These are phyloP conservation scores for Nothobranchius furzeri DNA, from an alignment of 2,113 vertebrate species.

Conservation along the genomic window DNA sequence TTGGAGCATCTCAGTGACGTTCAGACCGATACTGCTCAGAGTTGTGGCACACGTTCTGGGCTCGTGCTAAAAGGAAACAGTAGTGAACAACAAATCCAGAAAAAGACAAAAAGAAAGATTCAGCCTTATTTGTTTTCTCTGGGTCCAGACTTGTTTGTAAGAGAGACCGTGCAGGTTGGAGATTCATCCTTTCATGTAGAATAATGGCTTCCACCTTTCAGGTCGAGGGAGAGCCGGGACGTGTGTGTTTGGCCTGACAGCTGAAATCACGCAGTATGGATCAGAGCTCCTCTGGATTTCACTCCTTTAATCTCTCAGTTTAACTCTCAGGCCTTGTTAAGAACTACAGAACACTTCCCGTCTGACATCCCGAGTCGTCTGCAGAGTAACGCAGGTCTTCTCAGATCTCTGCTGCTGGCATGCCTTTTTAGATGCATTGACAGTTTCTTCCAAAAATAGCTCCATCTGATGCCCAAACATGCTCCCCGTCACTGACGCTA, in stretches of 20 bases:
- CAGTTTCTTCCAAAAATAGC: conserved; percentile 70
- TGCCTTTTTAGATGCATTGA: conserved; percentile 64
- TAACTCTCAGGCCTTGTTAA: background rate
- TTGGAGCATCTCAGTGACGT: too few species aligned
- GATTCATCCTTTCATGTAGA: background rate
- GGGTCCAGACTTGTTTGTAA: too few species aligned
- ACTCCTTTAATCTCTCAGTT: background rate
- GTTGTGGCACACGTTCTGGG: too few species aligned
- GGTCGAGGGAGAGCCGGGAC: background rate
- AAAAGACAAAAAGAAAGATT: too few species aligned
- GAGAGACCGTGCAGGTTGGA: too few species aligned
- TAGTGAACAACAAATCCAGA: too few species aligned
- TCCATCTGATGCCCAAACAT: conserved; percentile 62
- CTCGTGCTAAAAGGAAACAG: too few species aligned
- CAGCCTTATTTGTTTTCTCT: too few species aligned
- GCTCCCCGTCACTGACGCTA: conserved; percentile 57
- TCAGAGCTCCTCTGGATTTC: background rate
- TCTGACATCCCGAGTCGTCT: conserved; percentile 31
- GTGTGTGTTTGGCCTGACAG: conserved; percentile 4
- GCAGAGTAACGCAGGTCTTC: conserved; percentile 40
- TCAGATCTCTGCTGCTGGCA: conserved; percentile 62
- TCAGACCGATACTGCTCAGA: too few species aligned
- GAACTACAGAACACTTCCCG: conserved; percentile 38
- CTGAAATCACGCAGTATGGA: background rate
- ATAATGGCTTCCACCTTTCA: background rate